Evolutionary conservation across 1,140 invertebrate genomes (phyloP).

Genomic region (Conus betulinus): DNA sequence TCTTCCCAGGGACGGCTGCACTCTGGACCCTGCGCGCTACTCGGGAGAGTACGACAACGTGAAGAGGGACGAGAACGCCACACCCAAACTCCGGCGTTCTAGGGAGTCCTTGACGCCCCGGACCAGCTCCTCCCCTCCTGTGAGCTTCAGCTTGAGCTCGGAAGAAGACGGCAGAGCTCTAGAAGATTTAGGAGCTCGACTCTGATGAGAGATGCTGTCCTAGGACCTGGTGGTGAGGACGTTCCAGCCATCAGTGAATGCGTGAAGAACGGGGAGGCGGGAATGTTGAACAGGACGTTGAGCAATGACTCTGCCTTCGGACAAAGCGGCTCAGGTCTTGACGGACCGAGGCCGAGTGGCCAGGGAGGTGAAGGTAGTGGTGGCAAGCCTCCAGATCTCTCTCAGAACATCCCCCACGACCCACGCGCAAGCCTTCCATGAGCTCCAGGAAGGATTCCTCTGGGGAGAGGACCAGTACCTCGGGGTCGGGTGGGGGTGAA

Average conservation of each 20-base stretch:
- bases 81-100: background rate
- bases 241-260: no score
- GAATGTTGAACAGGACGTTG: background rate
- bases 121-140: conserved; percentile 30
- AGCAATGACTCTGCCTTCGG: background rate
- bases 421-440: background rate
- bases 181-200: background rate
- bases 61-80: background rate
- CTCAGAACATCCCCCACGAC: background rate
- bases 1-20: background rate
- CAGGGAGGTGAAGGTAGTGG: background rate
- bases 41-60: conserved; percentile 42
- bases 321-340: background rate
- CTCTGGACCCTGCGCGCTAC: conserved; percentile 3
- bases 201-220: no score
- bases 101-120: conserved; percentile 38
- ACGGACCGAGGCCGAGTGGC: no score
- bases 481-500: background rate
- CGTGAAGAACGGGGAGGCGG: background rate
- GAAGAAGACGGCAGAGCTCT: conserved; percentile 9
- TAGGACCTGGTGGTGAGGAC: no score
- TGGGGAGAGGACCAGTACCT: background rate
- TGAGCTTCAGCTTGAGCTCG: conserved; percentile 12
- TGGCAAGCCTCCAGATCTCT: background rate
- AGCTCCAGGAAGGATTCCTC: background rate